Conservation (phyloP, 2,888 invertebrate genomes). For the Chalcosyrphus nemorum region DNA sequence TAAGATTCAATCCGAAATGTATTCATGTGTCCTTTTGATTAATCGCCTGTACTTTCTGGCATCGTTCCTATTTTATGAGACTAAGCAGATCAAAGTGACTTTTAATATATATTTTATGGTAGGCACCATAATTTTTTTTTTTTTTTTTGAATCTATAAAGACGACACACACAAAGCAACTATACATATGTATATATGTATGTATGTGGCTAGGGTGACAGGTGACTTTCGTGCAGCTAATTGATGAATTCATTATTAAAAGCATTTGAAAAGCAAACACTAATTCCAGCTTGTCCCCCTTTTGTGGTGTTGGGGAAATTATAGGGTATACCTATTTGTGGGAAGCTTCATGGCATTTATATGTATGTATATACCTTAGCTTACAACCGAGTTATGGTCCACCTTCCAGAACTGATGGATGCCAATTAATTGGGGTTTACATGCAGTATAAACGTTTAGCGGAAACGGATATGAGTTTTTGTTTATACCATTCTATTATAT, state of each 20-base stretch:
- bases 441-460: constrained; percentile 61
- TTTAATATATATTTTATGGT: neutral
- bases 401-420: constrained; percentile 68
- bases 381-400: constrained; percentile 50
- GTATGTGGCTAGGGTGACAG: constrained; percentile 51
- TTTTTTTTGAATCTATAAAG: neutral
- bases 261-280: constrained; percentile 63
- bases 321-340: constrained; percentile 48
- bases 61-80: constrained; percentile 20
- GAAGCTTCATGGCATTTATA: constrained; percentile 32
- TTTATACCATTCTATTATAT: constrained; percentile 37
- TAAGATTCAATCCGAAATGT: constrained; percentile 27
- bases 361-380: neutral
- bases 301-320: constrained; percentile 39
- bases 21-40: constrained; percentile 36
- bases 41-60: constrained; percentile 34
- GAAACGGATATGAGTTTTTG: constrained; percentile 74
- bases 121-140: neutral
- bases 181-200: no score
- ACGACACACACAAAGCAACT: no score
- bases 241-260: constrained; percentile 73
- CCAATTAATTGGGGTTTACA: constrained; percentile 67
- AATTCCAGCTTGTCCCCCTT: constrained; percentile 39
- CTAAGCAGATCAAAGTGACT: constrained; percentile 32
- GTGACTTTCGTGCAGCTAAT: constrained; percentile 74